Evolutionary conservation across 1,140 invertebrate genomes (phyloP), one percentile per base, ranked within the genome.

Genomic region (Drosophila ananassae): DNA sequence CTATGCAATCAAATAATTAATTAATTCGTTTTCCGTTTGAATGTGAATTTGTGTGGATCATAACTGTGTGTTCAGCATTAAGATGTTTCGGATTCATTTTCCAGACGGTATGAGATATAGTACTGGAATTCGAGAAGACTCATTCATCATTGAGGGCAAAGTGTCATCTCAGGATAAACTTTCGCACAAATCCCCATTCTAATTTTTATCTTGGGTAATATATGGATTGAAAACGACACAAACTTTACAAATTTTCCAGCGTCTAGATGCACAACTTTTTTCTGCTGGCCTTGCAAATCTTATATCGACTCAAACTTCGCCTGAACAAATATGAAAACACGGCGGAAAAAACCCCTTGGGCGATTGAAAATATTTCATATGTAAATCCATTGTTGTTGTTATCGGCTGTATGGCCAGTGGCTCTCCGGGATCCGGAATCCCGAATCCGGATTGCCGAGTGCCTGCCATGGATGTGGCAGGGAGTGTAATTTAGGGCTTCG

Each of bases 361-460:
- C 78, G 78, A 87, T 87, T 75, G 79, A 89, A 87, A 78, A 87
- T 79, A 82, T 82, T 72, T 75, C 66, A 73, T 87, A 89, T 89
- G 83, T 48, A 89, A 85, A 89, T 76, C 64, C 85, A 63, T 59
- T 80, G 58, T 73, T 73, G 44, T 57, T 80, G 58, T 59, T 72
- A 30, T 52, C 68, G 57, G 22, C 25, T 28, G 25, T 46, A 30
- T 57, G 73, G 69, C 57, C 75, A 64, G 28, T 80, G 60, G 59
- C 50, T 68, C 39, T 68, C 10, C 48, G 22, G 21, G 37, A 28
- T 47, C 28, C 61, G 25, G 59, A 21, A 34, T 28, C 12, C 22
- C 22, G 1, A 28, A 12, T 57, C 28, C 28, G 3, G 0, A 10
- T 30, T 24, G 21, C 21, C 13, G 34, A 58, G 62, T 37, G 54